phyloP scores from a whole-genome alignment of 2,797 vertebrate genomes.

The Novumbra hubbsi region DNA sequence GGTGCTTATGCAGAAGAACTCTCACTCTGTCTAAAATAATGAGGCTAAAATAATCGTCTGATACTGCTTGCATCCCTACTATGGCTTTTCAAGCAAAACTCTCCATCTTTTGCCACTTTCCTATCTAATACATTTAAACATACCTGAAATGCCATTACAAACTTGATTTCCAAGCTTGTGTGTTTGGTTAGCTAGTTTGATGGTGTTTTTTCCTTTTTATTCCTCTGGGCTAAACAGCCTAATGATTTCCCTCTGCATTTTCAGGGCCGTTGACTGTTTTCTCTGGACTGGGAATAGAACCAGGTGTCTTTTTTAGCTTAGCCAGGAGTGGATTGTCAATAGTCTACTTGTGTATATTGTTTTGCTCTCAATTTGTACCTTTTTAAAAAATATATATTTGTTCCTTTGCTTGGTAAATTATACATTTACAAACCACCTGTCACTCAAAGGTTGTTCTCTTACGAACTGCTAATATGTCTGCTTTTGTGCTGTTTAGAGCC shows the following conservation, averaged over 20 bases:
- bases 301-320: not conserved
- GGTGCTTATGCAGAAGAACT: too few relatives aligned
- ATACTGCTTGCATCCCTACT: too few relatives aligned
- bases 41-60: too few relatives aligned
- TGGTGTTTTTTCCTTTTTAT: not conserved
- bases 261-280: not conserved
- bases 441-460: not conserved
- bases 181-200: not conserved
- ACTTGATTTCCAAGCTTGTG: not conserved
- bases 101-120: too few relatives aligned
- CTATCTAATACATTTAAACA: too few relatives aligned
- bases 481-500: not conserved
- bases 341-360: not conserved
- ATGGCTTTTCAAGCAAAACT: too few relatives aligned
- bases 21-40: too few relatives aligned
- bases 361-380: not conserved
- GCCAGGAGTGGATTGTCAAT: not conserved
- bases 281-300: not conserved
- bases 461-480: not conserved
- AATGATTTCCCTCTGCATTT: slow-evolving; percentile 9
- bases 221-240: not conserved
- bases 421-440: not conserved
- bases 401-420: not conserved
- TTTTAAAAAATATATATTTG: not conserved
- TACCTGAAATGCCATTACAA: too few relatives aligned